These are phyloP conservation scores for Mirounga angustirostris DNA, from an alignment of 2,113 vertebrate species.

Conservation along the genomic window DNA sequence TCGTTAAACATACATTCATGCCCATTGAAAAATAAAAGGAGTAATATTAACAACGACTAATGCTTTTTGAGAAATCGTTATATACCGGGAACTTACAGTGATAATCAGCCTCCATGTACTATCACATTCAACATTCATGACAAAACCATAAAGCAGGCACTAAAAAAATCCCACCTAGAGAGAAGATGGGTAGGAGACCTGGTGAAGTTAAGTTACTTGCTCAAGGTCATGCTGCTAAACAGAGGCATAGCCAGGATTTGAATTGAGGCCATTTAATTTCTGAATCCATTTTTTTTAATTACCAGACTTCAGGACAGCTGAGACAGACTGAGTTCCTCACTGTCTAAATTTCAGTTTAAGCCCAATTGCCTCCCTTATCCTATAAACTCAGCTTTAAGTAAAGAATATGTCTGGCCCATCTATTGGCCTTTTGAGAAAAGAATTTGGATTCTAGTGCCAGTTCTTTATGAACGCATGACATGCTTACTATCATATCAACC, in stretches of 20 bases:
- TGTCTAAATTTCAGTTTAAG: background rate
- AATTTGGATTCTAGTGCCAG: background rate
- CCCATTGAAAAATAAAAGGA: background rate
- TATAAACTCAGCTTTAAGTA: background rate
- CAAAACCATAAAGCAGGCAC: background rate
- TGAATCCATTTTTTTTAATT: background rate
- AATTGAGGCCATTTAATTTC: background rate
- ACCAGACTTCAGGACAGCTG: background rate
- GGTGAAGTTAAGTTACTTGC: background rate
- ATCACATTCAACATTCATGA: background rate
- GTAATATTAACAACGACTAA: background rate
- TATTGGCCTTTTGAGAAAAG: background rate
- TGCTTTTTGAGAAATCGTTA: background rate
- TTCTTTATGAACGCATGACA: background rate
- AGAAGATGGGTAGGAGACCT: background rate
- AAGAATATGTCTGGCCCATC: background rate
- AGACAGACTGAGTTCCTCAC: background rate
- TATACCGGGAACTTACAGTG: background rate
- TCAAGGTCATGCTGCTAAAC: background rate
- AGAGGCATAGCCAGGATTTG: background rate
- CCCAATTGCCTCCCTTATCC: background rate
- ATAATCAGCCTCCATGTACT: background rate
- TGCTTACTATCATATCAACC: background rate
- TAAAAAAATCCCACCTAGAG: background rate
- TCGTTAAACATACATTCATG: background rate